These are phyloP conservation scores for Nemopilema nomurai DNA, from an alignment of 30 jellyfish, hydroid and myxozoan species.

Conservation along the genomic window DNA sequence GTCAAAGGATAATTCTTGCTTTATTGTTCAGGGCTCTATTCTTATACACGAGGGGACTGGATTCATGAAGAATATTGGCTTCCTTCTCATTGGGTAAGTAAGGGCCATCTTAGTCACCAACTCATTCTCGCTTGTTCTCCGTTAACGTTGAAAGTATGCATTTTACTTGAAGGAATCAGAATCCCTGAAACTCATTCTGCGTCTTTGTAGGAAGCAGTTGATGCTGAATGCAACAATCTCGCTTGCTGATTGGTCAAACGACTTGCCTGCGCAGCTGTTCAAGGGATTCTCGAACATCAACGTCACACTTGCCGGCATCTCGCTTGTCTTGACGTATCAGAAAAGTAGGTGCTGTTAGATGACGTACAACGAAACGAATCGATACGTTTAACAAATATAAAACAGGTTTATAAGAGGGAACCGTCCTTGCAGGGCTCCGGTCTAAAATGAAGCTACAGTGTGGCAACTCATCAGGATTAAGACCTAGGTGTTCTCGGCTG, in stretches of 20 bases:
- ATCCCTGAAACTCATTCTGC: not conserved
- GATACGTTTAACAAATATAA: too few species aligned
- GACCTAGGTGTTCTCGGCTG: too few species aligned
- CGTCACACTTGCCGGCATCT: not conserved
- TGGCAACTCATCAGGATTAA: too few species aligned
- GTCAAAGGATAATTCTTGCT: not conserved
- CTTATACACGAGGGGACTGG: not conserved
- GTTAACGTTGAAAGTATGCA: not conserved
- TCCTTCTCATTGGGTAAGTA: not conserved
- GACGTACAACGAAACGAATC: too few species aligned
- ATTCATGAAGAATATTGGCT: not conserved
- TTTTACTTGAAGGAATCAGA: not conserved
- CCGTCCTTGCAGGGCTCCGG: too few species aligned
- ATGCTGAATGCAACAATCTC: not conserved
- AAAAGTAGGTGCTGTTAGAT: not conserved
- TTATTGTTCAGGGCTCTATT: not conserved
- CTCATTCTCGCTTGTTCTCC: not conserved
- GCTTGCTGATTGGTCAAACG: not conserved
- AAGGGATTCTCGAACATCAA: conserved; percentile 5
- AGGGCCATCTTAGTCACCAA: not conserved
- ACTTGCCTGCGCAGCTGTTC: conserved; percentile 6
- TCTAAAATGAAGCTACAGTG: too few species aligned
- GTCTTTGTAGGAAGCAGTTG: not conserved
- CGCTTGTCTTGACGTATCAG: not conserved
- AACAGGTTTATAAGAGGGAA: too few species aligned